Evolutionary conservation across 1,140 invertebrate genomes (phyloP), one percentile per base, ranked within the genome.

Genomic region (Metopolophium dirhodum): DNA sequence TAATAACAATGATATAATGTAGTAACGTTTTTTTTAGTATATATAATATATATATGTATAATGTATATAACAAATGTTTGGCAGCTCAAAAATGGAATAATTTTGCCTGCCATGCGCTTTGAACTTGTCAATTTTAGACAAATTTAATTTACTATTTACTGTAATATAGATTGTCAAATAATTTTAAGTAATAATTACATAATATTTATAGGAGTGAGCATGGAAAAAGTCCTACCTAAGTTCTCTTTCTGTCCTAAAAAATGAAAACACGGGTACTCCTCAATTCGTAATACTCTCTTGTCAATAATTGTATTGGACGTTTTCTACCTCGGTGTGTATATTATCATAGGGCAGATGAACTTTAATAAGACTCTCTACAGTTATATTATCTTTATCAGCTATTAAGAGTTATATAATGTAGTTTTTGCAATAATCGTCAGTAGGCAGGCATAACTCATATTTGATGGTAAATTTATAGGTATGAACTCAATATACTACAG

Each of bases 131-230:
- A 41, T 90, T 90, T 57, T 57, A 61, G 35, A 68, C 30, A 68
- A 90, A 90, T 45, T 35, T 47, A 90, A 90, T 45, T 35, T 47
- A 47, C 45, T 47, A 35, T 88, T 61, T 68, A 90, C 77, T 77
- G 90, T n/a, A 30, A 47, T 47, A 47, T 68, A 91, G 90, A 91
- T 91, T 91, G 90, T 91, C 90, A 91, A 91, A 68, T 37, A 77
- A n/a, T 47, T 37, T 90, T n/a, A 57, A 90, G 51, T 90, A 91
- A 30, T 45, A n/a, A 35, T 47, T 77, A 68, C 30, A 91, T 45
- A 68, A 30, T 90, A 47, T 77, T 41, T 90, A 30, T 90, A 68
- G 54, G 9, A n/a, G 37, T 68, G 90, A 91, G 90, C 57, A 61
- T 47, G 23, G 7, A 51, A 35, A n/a, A 88, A 35, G 23, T 88